Conservation (phyloP, 2,888 invertebrate species). For the Pollenia angustigena region DNA sequence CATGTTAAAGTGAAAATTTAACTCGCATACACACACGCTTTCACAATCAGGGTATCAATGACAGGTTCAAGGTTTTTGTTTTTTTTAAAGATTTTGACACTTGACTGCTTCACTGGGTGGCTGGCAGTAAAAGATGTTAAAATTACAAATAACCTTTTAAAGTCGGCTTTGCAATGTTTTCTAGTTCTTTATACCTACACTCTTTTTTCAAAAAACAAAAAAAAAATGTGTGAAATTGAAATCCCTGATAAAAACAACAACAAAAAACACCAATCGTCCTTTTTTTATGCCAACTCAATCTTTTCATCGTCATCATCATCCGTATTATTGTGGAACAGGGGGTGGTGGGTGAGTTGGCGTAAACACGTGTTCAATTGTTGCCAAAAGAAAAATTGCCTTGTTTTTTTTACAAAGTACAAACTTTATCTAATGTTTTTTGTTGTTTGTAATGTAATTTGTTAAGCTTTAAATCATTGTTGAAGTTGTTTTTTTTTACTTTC, state of each 20-base stretch:
- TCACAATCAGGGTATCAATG: constrained; percentile 72
- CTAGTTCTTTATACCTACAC: not conserved
- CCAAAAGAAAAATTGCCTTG: constrained; percentile 51
- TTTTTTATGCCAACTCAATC: constrained; percentile 63
- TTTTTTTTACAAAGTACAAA: constrained; percentile 21
- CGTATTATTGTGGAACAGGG: not conserved
- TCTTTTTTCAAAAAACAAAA: not conserved
- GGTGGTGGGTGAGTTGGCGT: not conserved
- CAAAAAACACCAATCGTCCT: constrained; percentile 24
- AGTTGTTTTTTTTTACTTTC: constrained; percentile 69
- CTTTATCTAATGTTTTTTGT: constrained; percentile 58
- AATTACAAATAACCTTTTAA: constrained; percentile 54
- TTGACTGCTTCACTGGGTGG: constrained; percentile 48
- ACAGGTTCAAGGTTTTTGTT: constrained; percentile 80
- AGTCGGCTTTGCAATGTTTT: constrained; percentile 29
- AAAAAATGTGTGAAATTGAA: constrained; percentile 74
- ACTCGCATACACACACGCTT: not conserved
- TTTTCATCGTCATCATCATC: constrained; percentile 39
- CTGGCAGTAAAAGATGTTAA: not conserved
- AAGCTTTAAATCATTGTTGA: constrained; percentile 54
- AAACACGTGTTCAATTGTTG: constrained; percentile 71
- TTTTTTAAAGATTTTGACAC: constrained; percentile 54
- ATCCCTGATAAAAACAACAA: constrained; percentile 63
- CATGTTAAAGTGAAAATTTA: constrained; percentile 56
- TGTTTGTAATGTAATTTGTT: constrained; percentile 72